Percentiles rank a stretch among this genome's conserved stretches.
Conservation (phyloP, 2,113 vertebrate species). For the Talpa occidentalis region DNA sequence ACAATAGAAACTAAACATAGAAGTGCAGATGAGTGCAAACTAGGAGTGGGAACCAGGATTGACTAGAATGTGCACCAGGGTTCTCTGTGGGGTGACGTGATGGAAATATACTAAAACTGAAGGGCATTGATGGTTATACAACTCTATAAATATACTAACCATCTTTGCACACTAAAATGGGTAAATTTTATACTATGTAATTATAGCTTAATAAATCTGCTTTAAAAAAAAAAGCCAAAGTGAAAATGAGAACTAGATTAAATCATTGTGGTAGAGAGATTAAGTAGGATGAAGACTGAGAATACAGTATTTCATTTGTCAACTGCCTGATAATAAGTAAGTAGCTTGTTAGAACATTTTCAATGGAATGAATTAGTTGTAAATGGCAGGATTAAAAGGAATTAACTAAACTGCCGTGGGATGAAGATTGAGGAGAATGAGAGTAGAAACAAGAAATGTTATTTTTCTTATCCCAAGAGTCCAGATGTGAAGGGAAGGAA, state of each 20-base stretch:
- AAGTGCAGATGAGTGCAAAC: background rate
- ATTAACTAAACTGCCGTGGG: background rate
- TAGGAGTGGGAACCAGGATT: background rate
- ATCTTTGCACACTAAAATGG: background rate
- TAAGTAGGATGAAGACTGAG: background rate
- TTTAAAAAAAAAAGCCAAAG: background rate
- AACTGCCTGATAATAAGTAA: background rate
- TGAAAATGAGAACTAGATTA: background rate
- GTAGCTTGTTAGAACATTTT: background rate
- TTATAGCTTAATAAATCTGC: background rate
- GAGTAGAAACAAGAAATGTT: background rate
- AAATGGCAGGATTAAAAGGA: background rate
- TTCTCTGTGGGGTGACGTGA: background rate
- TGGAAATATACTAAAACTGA: background rate
- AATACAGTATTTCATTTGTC: background rate
- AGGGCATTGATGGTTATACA: background rate
- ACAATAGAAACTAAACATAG: background rate
- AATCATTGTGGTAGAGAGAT: background rate
- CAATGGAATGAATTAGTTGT: background rate
- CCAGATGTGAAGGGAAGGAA: background rate
- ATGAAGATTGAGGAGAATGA: background rate
- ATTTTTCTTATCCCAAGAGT: background rate
- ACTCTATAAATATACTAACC: background rate
- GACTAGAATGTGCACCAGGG: background rate
- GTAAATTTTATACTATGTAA: background rate